These are phyloP conservation scores for Eupithecia pulchellata DNA, from an alignment of 2,888 invertebrate genomes.

Conservation along the genomic window DNA sequence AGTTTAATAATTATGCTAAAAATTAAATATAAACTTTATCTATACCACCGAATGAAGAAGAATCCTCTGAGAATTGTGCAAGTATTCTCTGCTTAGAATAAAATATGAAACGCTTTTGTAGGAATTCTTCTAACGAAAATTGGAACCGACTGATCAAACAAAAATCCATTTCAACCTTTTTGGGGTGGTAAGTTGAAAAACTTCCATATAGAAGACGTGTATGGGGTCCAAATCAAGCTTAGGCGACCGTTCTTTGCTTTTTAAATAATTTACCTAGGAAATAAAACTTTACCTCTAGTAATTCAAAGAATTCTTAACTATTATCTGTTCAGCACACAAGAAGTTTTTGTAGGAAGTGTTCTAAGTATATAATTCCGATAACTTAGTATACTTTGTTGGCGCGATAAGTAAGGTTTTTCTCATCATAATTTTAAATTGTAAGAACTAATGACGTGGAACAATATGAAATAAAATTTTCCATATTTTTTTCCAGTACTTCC, in stretches of 20 bases:
- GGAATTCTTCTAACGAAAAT: too few species aligned
- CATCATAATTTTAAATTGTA: conserved; percentile 31
- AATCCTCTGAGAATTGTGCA: too few species aligned
- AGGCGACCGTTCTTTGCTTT: not conserved
- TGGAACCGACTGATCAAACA: too few species aligned
- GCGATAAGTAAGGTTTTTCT: conserved; percentile 10
- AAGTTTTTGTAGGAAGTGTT: conserved; percentile 9
- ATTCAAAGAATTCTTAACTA: not conserved
- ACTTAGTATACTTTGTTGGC: conserved; percentile 10
- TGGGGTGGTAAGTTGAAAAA: too few species aligned
- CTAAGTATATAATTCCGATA: conserved; percentile 11
- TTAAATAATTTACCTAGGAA: not conserved
- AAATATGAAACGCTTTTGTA: too few species aligned
- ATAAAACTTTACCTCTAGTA: not conserved
- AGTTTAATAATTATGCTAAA: too few species aligned
- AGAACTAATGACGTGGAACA: conserved; percentile 28
- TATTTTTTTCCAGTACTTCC: conserved; percentile 26
- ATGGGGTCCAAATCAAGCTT: conserved; percentile 21
- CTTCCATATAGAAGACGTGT: conserved; percentile 35
- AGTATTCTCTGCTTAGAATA: too few species aligned
- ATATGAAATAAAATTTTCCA: conserved; percentile 38
- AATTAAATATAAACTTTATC: too few species aligned
- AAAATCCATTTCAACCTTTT: too few species aligned
- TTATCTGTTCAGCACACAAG: not conserved
- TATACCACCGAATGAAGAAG: too few species aligned